Base-by-base conservation (phyloP, 2,888 invertebrate species). In the Ganaspis brasiliensis region DNA sequence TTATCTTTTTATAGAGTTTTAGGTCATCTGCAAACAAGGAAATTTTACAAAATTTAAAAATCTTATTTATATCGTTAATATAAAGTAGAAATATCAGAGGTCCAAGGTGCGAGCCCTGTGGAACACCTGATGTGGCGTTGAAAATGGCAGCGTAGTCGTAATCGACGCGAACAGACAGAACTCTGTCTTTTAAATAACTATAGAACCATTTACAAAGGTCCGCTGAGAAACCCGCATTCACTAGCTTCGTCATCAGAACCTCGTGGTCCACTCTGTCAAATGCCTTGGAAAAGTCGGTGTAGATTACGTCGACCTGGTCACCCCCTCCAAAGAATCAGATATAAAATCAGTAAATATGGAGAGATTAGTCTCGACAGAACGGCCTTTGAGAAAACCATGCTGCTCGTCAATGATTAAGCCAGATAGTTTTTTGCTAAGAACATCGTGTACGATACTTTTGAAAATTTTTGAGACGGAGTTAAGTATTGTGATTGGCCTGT, bases 271-370 rank as follows among this genome's bases (percentile, higher is more conserved):
- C 78, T 6, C 16, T 52, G 24, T 81, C 74, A 21, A 79, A 79
- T 0, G 73, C 75, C 45, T 81, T 79, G 8, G 75, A 16, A 19
- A 81, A 79, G 37, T 78, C 77, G 0, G 76, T 77, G 31, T 79
- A 77, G 1, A 81, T 73, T 1, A 55, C 72, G 19, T 81, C 79
- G 5, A 81, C 78, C 31, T 78, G 78, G 10, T 10, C 4, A n/a
- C 63, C 45, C 16, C n/a, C 6, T 75, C 72, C 0, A 79, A n/a
- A 1, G 72, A 10, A 14, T 71, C 19, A 4, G 37, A 24, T 4
- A 77, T 56, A 71, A 49, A 74, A 1, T 79, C 45, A 24, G 56
- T 57, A 45, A 74, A 81, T 12, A 78, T n/a, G 1, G 72, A 16
- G 1, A 81, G 52, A n/a, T 78, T 79, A 5, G 78, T n/a, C n/a